Evolutionary conservation across 2,797 vertebrate genomes (phyloP).

Genomic region (Apogon hyalosoma): DNA sequence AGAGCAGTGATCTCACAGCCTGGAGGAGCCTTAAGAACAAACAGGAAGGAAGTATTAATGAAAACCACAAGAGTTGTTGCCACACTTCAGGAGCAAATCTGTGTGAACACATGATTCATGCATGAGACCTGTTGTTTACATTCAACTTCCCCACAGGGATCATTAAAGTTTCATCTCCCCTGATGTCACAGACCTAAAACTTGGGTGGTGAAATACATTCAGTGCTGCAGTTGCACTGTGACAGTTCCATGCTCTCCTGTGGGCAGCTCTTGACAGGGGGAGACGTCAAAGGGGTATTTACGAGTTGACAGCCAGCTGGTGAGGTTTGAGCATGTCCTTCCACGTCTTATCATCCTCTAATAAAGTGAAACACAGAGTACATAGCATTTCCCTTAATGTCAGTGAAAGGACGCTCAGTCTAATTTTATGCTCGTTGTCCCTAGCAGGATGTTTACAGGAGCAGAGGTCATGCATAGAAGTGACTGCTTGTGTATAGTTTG

Average conservation of each 20-base stretch:
- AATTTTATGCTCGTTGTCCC: constrained; percentile 41
- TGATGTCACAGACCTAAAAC: constrained; percentile 8
- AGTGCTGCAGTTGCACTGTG: constrained; percentile 32
- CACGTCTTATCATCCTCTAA: constrained; percentile 52
- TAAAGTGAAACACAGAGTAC: constrained; percentile 48
- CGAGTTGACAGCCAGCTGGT: constrained; percentile 71
- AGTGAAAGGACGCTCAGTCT: constrained; percentile 44
- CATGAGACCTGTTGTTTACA: too few species aligned
- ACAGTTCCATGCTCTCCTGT: constrained; percentile 52
- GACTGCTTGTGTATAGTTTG: constrained; percentile 15
- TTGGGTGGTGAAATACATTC: constrained; percentile 32
- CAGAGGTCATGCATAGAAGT: constrained; percentile 35
- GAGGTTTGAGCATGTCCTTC: constrained; percentile 64
- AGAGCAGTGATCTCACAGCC: too few species aligned
- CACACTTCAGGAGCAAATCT: too few species aligned
- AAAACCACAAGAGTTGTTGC: too few species aligned
- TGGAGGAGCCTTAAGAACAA: too few species aligned
- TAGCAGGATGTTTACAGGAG: constrained; percentile 4
- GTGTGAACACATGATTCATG: too few species aligned
- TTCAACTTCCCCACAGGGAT: constrained; percentile 4
- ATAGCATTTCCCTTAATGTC: constrained; percentile 52
- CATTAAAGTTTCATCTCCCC: constrained; percentile 35
- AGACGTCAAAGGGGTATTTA: constrained; percentile 65
- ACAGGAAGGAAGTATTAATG: too few species aligned
- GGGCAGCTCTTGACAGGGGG: constrained; percentile 52